These are phyloP conservation scores for Euwallacea fornicatus DNA, from an alignment of 1,140 invertebrate genomes.

Conservation along the genomic window DNA sequence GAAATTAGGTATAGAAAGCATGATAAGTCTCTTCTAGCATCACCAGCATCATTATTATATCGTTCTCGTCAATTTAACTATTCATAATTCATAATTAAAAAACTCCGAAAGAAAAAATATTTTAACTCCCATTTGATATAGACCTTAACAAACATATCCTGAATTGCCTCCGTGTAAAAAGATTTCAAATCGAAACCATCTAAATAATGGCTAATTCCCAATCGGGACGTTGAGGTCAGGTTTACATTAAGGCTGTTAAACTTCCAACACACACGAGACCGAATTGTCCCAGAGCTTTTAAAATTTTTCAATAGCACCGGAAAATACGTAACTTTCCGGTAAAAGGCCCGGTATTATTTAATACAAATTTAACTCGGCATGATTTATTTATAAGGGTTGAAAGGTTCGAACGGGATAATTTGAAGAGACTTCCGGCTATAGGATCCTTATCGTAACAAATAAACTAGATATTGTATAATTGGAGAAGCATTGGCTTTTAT, in stretches of 20 bases:
- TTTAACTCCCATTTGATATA: too few relatives aligned
- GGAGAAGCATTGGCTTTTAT: too few relatives aligned
- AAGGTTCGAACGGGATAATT: slow-evolving; percentile 10
- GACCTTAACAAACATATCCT: too few relatives aligned
- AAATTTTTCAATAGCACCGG: slow-evolving; percentile 15
- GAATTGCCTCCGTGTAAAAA: slow-evolving; percentile 7
- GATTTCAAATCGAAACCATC: slow-evolving; percentile 8
- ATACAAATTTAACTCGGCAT: slow-evolving; percentile 12
- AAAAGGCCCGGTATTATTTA: slow-evolving; percentile 14
- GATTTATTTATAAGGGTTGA: slow-evolving; percentile 16
- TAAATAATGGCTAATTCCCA: slow-evolving; percentile 22
- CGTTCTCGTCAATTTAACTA: too few relatives aligned
- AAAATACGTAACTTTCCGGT: slow-evolving; percentile 16
- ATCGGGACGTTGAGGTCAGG: slow-evolving; percentile 18
- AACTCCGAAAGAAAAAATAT: too few relatives aligned
- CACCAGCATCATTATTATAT: too few relatives aligned
- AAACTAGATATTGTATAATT: neutral
- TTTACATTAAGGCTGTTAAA: slow-evolving; percentile 24
- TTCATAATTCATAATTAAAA: too few relatives aligned
- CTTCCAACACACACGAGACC: slow-evolving; percentile 14
- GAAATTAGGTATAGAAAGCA: too few relatives aligned
- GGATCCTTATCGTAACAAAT: slow-evolving; percentile 6
- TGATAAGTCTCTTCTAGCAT: too few relatives aligned
- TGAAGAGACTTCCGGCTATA: slow-evolving; percentile 4
- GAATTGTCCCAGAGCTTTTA: slow-evolving; percentile 28